Conservation (phyloP, 2,888 invertebrate species). For the Polylopha cassiicola region DNA sequence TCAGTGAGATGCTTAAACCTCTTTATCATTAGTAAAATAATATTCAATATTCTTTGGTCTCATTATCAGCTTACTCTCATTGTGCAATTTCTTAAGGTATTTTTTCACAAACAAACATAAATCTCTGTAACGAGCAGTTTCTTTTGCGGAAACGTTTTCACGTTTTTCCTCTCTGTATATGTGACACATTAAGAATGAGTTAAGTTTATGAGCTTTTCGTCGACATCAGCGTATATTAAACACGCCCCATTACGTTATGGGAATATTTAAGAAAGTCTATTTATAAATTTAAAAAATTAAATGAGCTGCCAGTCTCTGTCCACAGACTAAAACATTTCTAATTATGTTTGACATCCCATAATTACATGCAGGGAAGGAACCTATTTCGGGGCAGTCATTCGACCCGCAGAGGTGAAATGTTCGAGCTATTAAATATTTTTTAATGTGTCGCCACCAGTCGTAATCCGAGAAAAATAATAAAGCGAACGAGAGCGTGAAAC, state of each 20-base stretch:
- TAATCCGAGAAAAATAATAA: constrained; percentile 34
- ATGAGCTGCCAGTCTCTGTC: constrained; percentile 44
- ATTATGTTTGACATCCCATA: constrained; percentile 65
- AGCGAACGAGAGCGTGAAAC: constrained; percentile 37
- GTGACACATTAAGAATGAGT: constrained; percentile 21
- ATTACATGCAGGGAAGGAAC: constrained; percentile 46
- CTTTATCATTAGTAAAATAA: too few relatives aligned
- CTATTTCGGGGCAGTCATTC: constrained; percentile 27
- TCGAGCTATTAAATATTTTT: constrained; percentile 42
- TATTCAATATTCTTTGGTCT: constrained; percentile 42
- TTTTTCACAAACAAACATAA: constrained; percentile 55
- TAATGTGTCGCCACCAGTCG: constrained; percentile 28
- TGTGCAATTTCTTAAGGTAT: constrained; percentile 46
- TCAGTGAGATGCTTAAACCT: too few relatives aligned
- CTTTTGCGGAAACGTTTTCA: constrained; percentile 54
- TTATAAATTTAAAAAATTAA: constrained; percentile 18
- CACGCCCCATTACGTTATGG: constrained; percentile 11
- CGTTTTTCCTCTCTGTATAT: constrained; percentile 51
- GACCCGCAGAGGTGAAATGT: constrained; percentile 36
- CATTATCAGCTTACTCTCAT: constrained; percentile 40
- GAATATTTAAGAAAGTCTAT: constrained; percentile 10
- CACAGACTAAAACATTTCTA: constrained; percentile 53
- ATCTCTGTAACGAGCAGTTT: constrained; percentile 64
- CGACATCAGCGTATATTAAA: constrained; percentile 19
- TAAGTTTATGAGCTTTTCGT: constrained; percentile 21